Percentiles rank a stretch among this genome's conserved stretches.
Conservation (phyloP, 2,888 invertebrate genomes). For the Cerceris ruficornis region DNA sequence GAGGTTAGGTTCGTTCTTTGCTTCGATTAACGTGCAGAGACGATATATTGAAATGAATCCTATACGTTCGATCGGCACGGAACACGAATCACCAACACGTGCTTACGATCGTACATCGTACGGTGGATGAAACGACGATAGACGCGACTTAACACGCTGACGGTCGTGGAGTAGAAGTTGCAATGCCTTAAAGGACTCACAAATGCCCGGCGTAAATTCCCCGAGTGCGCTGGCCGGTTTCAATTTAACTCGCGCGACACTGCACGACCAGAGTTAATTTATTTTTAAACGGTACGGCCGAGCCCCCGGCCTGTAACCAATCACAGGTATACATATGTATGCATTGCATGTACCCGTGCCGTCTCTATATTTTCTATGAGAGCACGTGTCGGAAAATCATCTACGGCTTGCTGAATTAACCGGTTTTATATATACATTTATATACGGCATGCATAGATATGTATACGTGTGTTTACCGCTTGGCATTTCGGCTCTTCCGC, state of each 20-base stretch:
- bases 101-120: slow-evolving; percentile 4
- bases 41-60: slow-evolving; percentile 33
- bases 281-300: slow-evolving; percentile 72
- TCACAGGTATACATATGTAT: slow-evolving; percentile 51
- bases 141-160: neutral
- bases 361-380: no score
- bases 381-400: no score
- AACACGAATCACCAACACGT: slow-evolving; percentile 46
- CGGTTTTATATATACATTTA: no score
- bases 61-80: slow-evolving; percentile 5
- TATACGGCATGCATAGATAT: no score
- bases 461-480: no score
- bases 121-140: neutral
- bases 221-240: slow-evolving; percentile 74
- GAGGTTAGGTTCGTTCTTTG: slow-evolving; percentile 57
- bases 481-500: no score
- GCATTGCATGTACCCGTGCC: neutral
- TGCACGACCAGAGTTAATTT: slow-evolving; percentile 62
- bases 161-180: no score
- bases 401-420: no score
- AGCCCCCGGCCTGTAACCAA: slow-evolving; percentile 69
- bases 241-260: slow-evolving; percentile 63
- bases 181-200: no score
- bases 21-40: slow-evolving; percentile 33
- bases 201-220: slow-evolving; percentile 41